Evolutionary conservation across 2,888 invertebrate species (phyloP).

Genomic region (Erannis defoliaria): DNA sequence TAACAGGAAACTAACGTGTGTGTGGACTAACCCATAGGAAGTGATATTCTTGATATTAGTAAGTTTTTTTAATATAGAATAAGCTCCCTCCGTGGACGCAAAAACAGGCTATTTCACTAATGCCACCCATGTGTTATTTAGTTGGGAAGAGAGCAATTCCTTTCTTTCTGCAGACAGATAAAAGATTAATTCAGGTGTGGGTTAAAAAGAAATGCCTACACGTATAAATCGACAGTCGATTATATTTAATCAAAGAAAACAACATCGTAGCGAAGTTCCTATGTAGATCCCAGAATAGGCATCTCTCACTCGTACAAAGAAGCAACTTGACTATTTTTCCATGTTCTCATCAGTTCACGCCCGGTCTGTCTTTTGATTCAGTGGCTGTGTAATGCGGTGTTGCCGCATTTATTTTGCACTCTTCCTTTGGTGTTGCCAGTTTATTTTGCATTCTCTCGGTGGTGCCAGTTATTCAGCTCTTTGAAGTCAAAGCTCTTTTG

Average conservation of each 20-base stretch:
- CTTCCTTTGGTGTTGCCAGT: slow-evolving; percentile 71
- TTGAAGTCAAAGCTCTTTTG: slow-evolving; percentile 85
- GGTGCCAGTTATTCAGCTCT: slow-evolving; percentile 79
- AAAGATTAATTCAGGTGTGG: too few relatives aligned
- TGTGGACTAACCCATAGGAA: too few relatives aligned
- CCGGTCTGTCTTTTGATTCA: slow-evolving; percentile 83
- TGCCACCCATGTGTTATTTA: too few relatives aligned
- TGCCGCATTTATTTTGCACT: slow-evolving; percentile 85
- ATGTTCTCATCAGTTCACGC: slow-evolving; percentile 85
- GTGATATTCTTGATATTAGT: slow-evolving; percentile 37
- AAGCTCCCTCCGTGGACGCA: too few relatives aligned
- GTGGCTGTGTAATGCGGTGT: slow-evolving; percentile 83
- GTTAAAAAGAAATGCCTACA: too few relatives aligned
- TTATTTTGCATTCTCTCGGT: slow-evolving; percentile 79
- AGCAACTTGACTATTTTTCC: slow-evolving; percentile 78
- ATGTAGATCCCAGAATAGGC: slow-evolving; percentile 76
- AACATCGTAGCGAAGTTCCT: slow-evolving; percentile 16
- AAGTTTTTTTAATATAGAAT: too few relatives aligned
- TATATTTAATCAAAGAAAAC: slow-evolving; percentile 5
- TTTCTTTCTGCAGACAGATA: background rate
- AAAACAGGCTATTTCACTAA: too few relatives aligned
- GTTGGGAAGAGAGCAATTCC: too few relatives aligned
- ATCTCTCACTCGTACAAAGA: slow-evolving; percentile 59
- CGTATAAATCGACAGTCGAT: too few relatives aligned
- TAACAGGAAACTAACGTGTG: slow-evolving; percentile 35